Evolutionary conservation across 2,888 invertebrate genomes (phyloP).

Genomic region (Sinhomidia bicolor): DNA sequence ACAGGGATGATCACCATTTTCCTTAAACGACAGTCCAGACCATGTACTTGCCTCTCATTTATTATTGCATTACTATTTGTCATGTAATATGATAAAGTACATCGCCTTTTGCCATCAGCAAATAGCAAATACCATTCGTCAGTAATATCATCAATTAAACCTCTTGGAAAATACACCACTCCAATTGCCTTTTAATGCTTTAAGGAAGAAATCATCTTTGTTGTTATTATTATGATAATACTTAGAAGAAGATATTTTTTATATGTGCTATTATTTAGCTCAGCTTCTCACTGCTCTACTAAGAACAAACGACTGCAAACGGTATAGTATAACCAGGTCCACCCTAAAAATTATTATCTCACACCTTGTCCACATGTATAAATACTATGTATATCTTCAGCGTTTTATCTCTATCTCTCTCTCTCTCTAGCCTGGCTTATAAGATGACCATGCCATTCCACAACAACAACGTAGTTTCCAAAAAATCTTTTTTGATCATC

Average conservation of each 20-base stretch:
- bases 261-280: neutral
- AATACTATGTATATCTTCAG: neutral
- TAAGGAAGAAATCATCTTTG: slow-evolving; percentile 1
- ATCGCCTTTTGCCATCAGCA: neutral
- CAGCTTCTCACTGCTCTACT: neutral
- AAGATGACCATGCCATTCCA: neutral
- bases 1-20: slow-evolving; percentile 49
- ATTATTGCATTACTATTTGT: neutral
- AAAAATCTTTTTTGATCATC: neutral
- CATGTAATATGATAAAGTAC: neutral
- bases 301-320: neutral
- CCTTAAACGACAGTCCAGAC: slow-evolving; percentile 29
- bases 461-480: neutral
- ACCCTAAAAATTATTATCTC: neutral
- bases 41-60: neutral
- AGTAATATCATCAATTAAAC: neutral
- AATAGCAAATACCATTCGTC: neutral
- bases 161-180: neutral
- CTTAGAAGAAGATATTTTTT: neutral
- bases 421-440: too few relatives aligned
- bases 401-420: too few relatives aligned
- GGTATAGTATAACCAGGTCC: neutral
- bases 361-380: neutral
- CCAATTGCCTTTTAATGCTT: neutral
- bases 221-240: neutral